Base-by-base conservation (phyloP, 2,888 invertebrate species). In the Tetragonula carbonaria region DNA sequence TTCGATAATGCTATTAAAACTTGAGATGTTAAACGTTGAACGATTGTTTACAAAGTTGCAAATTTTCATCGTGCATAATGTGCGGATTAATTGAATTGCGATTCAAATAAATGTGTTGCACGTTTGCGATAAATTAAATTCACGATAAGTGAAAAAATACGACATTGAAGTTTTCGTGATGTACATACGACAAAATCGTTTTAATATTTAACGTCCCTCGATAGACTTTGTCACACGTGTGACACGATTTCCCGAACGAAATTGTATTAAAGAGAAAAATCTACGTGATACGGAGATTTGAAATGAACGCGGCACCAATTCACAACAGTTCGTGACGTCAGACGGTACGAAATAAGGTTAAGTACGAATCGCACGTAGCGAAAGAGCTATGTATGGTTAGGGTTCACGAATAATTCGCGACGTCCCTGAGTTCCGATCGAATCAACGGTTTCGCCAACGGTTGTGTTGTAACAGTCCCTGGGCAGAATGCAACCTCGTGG, bases 381-480 rank as follows among this genome's bases (percentile, higher is more conserved):
- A 23, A 23, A 18, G 21, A 23, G 5, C 18, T 23, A 55, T 11
- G 14, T 21, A 62, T 38, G 70, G 21, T n/a, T 65, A 71, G 80
- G 82, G 89, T 80, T 63, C 65, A 62, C 59, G 62, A 55, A 66
- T 70, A 75, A 70, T 74, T 70, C 14, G 65, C 66, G 73, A 86
- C 90, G 84, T 74, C 75, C 87, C 88, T 88, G 87, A 45, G 63
- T n/a, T 86, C 84, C 85, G 85, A 86, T 87, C 83, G 82, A 87
- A 84, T 82, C 78, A 75, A 92, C 81, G 91, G 92, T 92, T 90
- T 90, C 83, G 75, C 88, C 63, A 85, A 76, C 78, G 86, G 82
- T 86, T 89, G 85, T 86, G 82, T 86, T 89, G 85, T 86, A 89
- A 70, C 78, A 63, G 72, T 68, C 70, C 75, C 80, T 78, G 73